Percentiles rank a stretch among this genome's conserved stretches.
Evolutionary conservation across 1,140 invertebrate genomes (phyloP).

Genomic region (Cydia strobilella): DNA sequence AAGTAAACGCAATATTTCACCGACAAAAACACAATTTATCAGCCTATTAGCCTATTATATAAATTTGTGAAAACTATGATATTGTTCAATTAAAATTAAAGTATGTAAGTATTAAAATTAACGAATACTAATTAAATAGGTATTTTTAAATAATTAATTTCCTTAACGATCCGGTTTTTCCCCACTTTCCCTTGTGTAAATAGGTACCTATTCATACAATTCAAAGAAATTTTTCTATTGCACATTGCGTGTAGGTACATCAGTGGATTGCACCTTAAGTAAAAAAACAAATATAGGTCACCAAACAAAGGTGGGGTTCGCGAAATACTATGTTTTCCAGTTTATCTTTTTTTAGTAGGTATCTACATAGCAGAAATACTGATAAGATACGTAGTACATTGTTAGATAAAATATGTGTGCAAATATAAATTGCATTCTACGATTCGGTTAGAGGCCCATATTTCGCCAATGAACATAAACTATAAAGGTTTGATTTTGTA

Average conservation of each 20-base stretch:
- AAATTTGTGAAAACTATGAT: too few relatives aligned
- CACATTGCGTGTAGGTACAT: neutral
- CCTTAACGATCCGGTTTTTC: too few relatives aligned
- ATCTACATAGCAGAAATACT: slow-evolving; percentile 63
- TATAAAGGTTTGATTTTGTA: too few relatives aligned
- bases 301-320: slow-evolving; percentile 70
- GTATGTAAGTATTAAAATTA: too few relatives aligned
- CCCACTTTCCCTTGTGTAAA: too few relatives aligned
- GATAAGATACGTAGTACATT: slow-evolving; percentile 63
- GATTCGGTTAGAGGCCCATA: neutral
- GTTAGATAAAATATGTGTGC: slow-evolving; percentile 66
- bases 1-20: too few relatives aligned
- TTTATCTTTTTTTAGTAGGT: slow-evolving; percentile 55
- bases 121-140: too few relatives aligned
- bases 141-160: too few relatives aligned
- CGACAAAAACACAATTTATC: too few relatives aligned
- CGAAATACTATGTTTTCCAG: slow-evolving; percentile 62
- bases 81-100: too few relatives aligned
- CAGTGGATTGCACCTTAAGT: slow-evolving; percentile 27
- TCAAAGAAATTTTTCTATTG: neutral
- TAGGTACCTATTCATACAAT: too few relatives aligned
- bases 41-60: too few relatives aligned
- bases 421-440: slow-evolving; percentile 68
- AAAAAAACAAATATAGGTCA: slow-evolving; percentile 61
- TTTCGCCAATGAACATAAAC: neutral